phyloP scores from a whole-genome alignment of 2,113 vertebrate species.

The Scytalopus superciliaris region DNA sequence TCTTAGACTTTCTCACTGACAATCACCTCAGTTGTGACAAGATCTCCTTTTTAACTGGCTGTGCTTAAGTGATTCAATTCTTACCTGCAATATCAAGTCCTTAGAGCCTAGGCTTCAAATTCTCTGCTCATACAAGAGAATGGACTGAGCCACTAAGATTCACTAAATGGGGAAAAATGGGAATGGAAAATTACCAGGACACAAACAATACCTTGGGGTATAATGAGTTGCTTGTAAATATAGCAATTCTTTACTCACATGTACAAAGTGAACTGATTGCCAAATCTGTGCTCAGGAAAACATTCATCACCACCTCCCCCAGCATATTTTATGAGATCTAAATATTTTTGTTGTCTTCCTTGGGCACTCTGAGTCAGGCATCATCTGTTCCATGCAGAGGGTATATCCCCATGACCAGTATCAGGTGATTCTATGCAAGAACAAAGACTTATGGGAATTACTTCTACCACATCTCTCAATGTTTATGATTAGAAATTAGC shows the following conservation, averaged over 20 bases:
- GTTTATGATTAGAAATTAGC: not conserved
- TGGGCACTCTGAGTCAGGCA: constrained; percentile 8
- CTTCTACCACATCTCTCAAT: not conserved
- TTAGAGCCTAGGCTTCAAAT: not conserved
- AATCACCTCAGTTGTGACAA: not conserved
- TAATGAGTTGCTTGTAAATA: not conserved
- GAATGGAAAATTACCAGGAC: constrained; percentile 11
- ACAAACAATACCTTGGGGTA: not conserved
- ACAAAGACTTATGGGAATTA: not conserved
- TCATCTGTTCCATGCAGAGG: constrained; percentile 12
- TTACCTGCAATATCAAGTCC: not conserved
- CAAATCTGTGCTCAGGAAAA: constrained; percentile 5
- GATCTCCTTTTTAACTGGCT: not conserved
- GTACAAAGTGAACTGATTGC: not conserved
- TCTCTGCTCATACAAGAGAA: not conserved
- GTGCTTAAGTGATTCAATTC: not conserved
- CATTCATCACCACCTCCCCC: not conserved
- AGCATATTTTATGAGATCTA: not conserved
- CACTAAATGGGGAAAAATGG: not conserved
- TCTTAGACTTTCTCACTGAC: not conserved
- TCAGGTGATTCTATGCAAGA: not conserved
- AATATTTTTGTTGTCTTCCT: constrained; percentile 17
- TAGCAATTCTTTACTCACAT: not conserved
- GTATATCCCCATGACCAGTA: not conserved
- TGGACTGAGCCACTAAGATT: not conserved